These are phyloP conservation scores for Emydocephalus ijimae DNA, from an alignment of 2,113 vertebrate species.

Conservation along the genomic window DNA sequence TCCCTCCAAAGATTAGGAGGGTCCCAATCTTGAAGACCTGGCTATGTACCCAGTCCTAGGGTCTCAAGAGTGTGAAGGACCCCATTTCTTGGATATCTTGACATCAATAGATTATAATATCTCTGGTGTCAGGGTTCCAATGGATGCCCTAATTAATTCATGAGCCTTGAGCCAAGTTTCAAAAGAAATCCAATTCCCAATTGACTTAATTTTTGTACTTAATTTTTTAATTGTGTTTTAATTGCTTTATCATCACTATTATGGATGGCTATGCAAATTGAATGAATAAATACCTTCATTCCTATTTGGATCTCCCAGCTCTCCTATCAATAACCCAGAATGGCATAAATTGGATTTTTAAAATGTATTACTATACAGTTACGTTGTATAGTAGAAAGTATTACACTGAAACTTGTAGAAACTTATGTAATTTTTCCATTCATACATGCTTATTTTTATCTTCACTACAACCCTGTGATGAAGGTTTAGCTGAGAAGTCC, in stretches of 20 bases:
- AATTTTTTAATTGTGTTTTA: background rate
- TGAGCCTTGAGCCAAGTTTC: no score
- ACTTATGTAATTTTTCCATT: background rate
- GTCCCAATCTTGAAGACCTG: background rate
- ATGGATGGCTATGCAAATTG: background rate
- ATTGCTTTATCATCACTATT: background rate
- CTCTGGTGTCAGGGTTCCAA: background rate
- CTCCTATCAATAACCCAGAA: background rate
- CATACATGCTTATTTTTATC: background rate
- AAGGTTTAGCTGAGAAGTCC: background rate
- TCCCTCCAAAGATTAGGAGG: background rate
- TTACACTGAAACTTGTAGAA: background rate
- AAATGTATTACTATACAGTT: background rate
- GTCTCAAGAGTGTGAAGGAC: background rate
- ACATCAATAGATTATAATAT: background rate
- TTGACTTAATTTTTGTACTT: background rate
- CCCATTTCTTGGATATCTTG: background rate
- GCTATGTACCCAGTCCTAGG: background rate
- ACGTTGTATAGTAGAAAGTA: background rate
- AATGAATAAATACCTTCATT: background rate
- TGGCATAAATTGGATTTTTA: background rate
- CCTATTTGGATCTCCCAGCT: background rate
- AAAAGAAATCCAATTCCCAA: no score
- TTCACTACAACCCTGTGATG: background rate
- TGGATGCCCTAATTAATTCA: no score